Evolutionary conservation across 2,113 vertebrate genomes (phyloP).

Genomic region (Chaenocephalus aceratus): DNA sequence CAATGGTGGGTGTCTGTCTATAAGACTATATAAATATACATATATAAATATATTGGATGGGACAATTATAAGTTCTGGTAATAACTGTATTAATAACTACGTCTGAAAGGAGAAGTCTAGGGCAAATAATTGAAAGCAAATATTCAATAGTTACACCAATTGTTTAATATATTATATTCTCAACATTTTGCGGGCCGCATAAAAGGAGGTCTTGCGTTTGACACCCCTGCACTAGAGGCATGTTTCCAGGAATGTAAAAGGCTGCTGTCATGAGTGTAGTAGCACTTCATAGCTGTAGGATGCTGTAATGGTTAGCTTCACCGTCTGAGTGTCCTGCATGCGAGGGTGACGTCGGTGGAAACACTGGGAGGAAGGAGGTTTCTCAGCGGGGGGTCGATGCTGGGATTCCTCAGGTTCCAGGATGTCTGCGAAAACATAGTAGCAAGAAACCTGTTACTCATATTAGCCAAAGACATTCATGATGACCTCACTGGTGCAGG

Average conservation of each 20-base stretch:
- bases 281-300: constrained; percentile 9
- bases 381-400: constrained; percentile 7
- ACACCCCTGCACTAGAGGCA: background rate
- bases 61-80: no score
- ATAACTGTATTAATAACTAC: no score
- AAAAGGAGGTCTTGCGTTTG: background rate
- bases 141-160: no score
- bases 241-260: background rate
- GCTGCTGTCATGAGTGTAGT: background rate
- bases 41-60: no score
- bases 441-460: constrained; percentile 59
- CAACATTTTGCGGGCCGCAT: no score
- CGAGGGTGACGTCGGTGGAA: constrained; percentile 61
- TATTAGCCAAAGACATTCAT: constrained; percentile 30
- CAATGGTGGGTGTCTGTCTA: background rate
- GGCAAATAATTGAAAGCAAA: no score
- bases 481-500: constrained; percentile 7
- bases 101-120: no score
- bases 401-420: constrained; percentile 49
- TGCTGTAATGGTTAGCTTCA: background rate
- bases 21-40: no score
- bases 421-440: constrained; percentile 29
- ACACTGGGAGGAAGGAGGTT: constrained; percentile 19
- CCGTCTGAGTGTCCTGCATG: background rate
- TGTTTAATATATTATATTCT: no score